Evolutionary conservation across 2,888 invertebrate species (phyloP).

Genomic region (Drosophila neotestacea): DNA sequence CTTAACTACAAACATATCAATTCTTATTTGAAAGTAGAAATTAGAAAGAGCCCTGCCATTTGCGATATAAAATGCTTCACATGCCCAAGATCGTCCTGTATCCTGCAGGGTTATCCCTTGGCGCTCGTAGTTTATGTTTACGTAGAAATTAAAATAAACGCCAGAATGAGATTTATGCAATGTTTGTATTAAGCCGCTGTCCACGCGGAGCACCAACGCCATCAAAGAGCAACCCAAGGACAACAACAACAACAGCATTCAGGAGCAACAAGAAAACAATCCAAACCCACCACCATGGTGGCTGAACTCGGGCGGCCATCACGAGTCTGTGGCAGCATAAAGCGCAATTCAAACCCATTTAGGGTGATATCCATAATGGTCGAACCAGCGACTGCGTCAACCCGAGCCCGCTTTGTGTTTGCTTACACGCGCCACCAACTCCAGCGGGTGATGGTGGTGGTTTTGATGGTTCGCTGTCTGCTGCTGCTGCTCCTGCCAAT

Average conservation of each 20-base stretch:
- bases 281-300: constrained; percentile 52
- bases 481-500: constrained; percentile 44
- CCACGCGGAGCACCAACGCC: constrained; percentile 48
- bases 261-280: constrained; percentile 16
- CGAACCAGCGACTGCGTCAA: constrained; percentile 56
- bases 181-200: constrained; percentile 82
- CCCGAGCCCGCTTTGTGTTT: constrained; percentile 56
- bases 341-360: constrained; percentile 67
- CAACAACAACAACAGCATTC: constrained; percentile 26
- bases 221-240: constrained; percentile 40
- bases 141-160: constrained; percentile 83
- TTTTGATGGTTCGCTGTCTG: constrained; percentile 27
- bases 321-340: constrained; percentile 46
- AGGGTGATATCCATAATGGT: constrained; percentile 82
- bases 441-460: constrained; percentile 29
- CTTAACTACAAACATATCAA: constrained; percentile 18
- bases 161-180: constrained; percentile 82
- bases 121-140: constrained; percentile 80
- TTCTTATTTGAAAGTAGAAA: constrained; percentile 41
- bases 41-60: constrained; percentile 34
- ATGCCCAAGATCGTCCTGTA: constrained; percentile 17
- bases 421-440: constrained; percentile 54
- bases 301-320: constrained; percentile 36
- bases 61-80: constrained; percentile 37
- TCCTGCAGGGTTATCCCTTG: constrained; percentile 64